Evolutionary conservation across 2,797 vertebrate genomes (phyloP).

Genomic region (Enteromius fasciolatus): DNA sequence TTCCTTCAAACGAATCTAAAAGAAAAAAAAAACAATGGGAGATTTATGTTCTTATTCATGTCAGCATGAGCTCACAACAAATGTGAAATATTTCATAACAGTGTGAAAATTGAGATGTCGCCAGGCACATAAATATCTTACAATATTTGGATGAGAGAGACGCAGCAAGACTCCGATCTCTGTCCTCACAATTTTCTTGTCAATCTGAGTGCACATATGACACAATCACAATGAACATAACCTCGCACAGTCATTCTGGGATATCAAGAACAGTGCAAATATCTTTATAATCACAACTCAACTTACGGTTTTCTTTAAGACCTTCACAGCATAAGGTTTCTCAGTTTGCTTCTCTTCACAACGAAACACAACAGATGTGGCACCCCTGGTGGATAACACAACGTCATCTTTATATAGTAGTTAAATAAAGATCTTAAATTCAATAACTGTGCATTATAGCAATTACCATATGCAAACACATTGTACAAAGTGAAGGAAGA

Average conservation of each 20-base stretch:
- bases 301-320: slow-evolving; percentile 90
- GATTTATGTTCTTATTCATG: background rate
- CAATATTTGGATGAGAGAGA: slow-evolving; percentile 89
- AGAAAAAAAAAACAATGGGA: slow-evolving; percentile 15
- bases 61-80: background rate
- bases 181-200: slow-evolving; percentile 89
- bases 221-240: slow-evolving; percentile 28
- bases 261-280: background rate
- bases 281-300: background rate
- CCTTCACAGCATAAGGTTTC: slow-evolving; percentile 83
- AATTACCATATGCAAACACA: slow-evolving; percentile 9
- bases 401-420: slow-evolving; percentile 23
- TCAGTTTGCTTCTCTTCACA: slow-evolving; percentile 87
- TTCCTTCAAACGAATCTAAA: slow-evolving; percentile 89
- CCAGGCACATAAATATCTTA: slow-evolving; percentile 69
- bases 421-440: background rate
- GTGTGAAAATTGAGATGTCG: background rate
- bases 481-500: background rate
- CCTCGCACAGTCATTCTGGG: background rate
- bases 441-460: background rate
- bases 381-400: slow-evolving; percentile 76
- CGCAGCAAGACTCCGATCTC: slow-evolving; percentile 89
- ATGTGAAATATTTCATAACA: slow-evolving; percentile 24
- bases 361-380: slow-evolving; percentile 87
- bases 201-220: slow-evolving; percentile 76